Percentiles rank a stretch among this genome's conserved stretches.
Evolutionary conservation across 2,888 invertebrate genomes (phyloP).

Genomic region (Baronia brevicornis): DNA sequence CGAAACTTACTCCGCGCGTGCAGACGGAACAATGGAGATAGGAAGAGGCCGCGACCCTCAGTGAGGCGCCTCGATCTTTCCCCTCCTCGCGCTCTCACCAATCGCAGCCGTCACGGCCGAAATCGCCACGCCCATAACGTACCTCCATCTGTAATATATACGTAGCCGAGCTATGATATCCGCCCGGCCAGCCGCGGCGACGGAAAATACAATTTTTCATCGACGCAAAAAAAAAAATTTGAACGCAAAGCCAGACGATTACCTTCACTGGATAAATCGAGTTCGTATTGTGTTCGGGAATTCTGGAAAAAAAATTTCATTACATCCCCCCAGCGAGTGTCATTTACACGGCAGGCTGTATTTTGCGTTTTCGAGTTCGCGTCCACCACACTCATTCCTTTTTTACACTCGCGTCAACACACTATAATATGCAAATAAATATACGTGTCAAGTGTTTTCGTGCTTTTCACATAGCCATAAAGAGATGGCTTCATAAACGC

Average conservation of each 20-base stretch:
- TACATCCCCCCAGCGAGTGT: constrained; percentile 2
- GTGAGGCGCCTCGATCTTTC: constrained; percentile 28
- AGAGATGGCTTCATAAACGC: too few species aligned
- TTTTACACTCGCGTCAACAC: too few species aligned
- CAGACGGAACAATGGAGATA: constrained; percentile 41
- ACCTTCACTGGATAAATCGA: constrained; percentile 10
- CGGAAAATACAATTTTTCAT: constrained; percentile 53
- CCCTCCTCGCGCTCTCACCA: constrained; percentile 39
- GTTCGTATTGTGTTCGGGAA: constrained; percentile 1
- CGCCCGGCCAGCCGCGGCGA: constrained; percentile 42
- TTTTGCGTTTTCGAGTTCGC: constrained; percentile 3
- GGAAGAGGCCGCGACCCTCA: constrained; percentile 21
- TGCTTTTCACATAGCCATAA: too few species aligned
- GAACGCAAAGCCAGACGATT: constrained; percentile 8
- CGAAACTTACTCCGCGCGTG: constrained; percentile 35
- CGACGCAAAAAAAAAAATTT: constrained; percentile 37
- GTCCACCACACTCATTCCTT: too few species aligned
- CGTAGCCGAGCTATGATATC: constrained; percentile 56
- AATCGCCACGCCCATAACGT: constrained; percentile 51
- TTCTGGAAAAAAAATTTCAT: constrained; percentile 6
- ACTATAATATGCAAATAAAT: too few species aligned
- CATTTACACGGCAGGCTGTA: constrained; percentile 1
- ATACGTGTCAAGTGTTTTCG: too few species aligned
- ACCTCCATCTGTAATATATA: constrained; percentile 65
- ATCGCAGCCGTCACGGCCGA: constrained; percentile 32